These are phyloP conservation scores for Megaptera novaeangliae DNA, from an alignment of 2,113 vertebrate species.

Conservation along the genomic window DNA sequence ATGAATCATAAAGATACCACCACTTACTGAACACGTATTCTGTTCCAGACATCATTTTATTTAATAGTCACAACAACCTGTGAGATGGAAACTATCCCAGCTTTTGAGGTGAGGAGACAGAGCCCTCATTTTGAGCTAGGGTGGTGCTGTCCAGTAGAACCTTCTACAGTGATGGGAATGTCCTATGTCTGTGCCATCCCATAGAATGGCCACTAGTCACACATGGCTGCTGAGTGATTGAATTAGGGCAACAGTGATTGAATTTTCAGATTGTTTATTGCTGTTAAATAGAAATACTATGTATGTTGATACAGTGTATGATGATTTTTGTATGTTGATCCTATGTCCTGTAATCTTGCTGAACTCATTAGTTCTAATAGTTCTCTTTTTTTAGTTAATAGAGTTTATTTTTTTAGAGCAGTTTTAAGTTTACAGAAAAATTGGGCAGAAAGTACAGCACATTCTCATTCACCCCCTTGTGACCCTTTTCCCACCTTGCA, in stretches of 20 bases:
- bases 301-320: background rate
- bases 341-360: background rate
- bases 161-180: background rate
- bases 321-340: background rate
- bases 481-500: too few species aligned
- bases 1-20: background rate
- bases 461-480: background rate
- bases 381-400: background rate
- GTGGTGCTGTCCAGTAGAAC: accelerated
- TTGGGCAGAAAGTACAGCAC: background rate
- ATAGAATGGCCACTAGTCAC: background rate
- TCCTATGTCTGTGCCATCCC: too few species aligned
- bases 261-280: background rate
- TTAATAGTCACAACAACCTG: background rate
- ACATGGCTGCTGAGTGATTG: background rate
- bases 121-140: background rate
- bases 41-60: background rate
- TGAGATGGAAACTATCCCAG: background rate
- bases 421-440: background rate
- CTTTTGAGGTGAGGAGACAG: background rate
- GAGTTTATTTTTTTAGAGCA: background rate
- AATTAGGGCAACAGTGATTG: background rate
- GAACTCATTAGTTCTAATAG: background rate
- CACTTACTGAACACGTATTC: background rate
- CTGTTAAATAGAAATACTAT: background rate